phyloP scores from a whole-genome alignment of 2,113 vertebrate genomes.

The Ailuropoda melanoleuca region DNA sequence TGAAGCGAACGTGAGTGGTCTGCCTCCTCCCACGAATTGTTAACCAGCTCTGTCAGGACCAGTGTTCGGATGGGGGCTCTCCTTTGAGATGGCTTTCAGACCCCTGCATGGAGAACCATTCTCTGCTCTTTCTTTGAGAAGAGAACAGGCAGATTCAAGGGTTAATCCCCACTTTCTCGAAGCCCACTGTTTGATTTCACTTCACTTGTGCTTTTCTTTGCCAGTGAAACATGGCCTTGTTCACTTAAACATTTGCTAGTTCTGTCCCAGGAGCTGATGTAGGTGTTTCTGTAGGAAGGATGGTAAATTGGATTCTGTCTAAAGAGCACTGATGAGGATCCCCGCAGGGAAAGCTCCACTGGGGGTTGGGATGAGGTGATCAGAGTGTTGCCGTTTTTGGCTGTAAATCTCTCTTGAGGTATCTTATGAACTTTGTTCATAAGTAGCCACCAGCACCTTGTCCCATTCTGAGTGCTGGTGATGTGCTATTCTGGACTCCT shows the following conservation, averaged over 20 bases:
- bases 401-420: conserved; percentile 57
- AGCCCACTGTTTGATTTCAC: neutral
- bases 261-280: neutral
- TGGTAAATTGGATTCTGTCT: neutral
- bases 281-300: neutral
- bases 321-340: neutral
- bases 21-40: neutral
- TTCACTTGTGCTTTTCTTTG: neutral
- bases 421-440: conserved; percentile 32
- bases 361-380: neutral
- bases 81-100: neutral
- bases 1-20: neutral
- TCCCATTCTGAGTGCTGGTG: neutral
- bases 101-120: neutral
- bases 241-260: neutral
- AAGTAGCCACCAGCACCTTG: conserved; percentile 5
- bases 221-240: neutral
- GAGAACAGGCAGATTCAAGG: neutral
- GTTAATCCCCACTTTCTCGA: neutral
- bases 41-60: neutral
- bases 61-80: neutral
- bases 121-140: neutral
- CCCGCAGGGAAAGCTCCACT: neutral
- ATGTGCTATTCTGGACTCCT: conserved; percentile 41
- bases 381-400: neutral